Evolutionary conservation across 2,888 invertebrate genomes (phyloP).

Genomic region (Aproaerema taeniolella): DNA sequence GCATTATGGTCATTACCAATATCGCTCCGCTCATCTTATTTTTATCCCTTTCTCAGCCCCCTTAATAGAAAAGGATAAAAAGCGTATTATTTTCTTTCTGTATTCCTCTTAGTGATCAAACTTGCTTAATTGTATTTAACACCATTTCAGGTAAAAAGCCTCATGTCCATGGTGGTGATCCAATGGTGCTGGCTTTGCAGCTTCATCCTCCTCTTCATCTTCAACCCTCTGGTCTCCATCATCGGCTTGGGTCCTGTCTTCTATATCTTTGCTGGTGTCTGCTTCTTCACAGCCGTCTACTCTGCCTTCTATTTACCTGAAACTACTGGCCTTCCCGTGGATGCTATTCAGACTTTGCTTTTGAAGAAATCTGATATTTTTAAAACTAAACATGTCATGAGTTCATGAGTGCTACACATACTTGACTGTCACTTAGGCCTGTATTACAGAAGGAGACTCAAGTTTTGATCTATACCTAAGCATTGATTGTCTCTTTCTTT

Average conservation of each 20-base stretch:
- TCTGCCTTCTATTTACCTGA: constrained; percentile 38
- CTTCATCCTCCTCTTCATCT: constrained; percentile 39
- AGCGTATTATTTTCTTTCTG: background rate
- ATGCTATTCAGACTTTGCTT: constrained; percentile 34
- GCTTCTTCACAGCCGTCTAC: constrained; percentile 33
- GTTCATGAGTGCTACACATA: background rate
- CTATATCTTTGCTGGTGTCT: constrained; percentile 37
- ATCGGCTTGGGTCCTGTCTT: constrained; percentile 42
- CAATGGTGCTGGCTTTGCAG: constrained; percentile 46
- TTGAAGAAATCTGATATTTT: background rate
- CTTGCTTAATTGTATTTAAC: too few species aligned
- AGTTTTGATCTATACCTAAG: too few species aligned
- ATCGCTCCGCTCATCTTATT: too few species aligned
- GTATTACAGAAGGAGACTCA: background rate
- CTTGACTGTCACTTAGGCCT: background rate
- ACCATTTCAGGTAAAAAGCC: constrained; percentile 41
- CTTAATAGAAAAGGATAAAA: background rate
- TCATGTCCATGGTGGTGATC: constrained; percentile 37
- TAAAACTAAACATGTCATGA: background rate
- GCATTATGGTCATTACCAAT: background rate
- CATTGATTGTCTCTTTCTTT: too few species aligned
- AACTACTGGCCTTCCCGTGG: constrained; percentile 43
- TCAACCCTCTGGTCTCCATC: constrained; percentile 33
- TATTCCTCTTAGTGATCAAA: too few species aligned
- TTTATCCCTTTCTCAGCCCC: too few species aligned